Percentiles rank a stretch among this genome's conserved stretches.
These are phyloP conservation scores for Caenorhabditis parvicauda DNA, from an alignment of 2,888 invertebrate species.

Conservation along the genomic window DNA sequence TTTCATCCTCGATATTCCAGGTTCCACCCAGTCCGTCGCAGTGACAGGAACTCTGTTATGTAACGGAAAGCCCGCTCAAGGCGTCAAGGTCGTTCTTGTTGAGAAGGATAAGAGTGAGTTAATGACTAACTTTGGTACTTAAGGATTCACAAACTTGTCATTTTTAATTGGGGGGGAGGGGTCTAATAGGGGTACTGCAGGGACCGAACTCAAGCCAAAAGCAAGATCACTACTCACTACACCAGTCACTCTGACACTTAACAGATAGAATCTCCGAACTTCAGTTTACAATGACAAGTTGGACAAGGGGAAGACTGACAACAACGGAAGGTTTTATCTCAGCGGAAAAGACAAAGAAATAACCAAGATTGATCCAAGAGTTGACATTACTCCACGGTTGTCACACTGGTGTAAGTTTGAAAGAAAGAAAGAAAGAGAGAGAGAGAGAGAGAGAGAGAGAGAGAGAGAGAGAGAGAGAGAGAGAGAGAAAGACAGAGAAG, in stretches of 20 bases:
- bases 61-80: conserved; percentile 25
- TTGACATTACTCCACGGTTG: conserved; percentile 24
- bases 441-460: too few species aligned
- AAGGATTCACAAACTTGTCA: too few species aligned
- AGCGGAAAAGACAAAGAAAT: conserved; percentile 30
- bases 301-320: conserved; percentile 22
- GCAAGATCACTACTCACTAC: too few species aligned
- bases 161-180: too few species aligned
- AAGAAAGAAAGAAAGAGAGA: not conserved
- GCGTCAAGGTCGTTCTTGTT: conserved; percentile 28
- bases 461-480: too few species aligned
- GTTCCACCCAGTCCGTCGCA: conserved; percentile 31
- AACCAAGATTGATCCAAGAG: conserved; percentile 26
- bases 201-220: too few species aligned
- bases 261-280: conserved; percentile 9
- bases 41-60: conserved; percentile 28
- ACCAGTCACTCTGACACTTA: too few species aligned
- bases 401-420: conserved; percentile 11
- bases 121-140: not conserved
- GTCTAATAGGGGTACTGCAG: too few species aligned
- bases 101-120: conserved; percentile 33
- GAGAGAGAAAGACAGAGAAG: too few species aligned
- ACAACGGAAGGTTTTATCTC: conserved; percentile 24
- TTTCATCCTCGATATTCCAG: too few species aligned
- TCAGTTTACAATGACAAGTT: conserved; percentile 26